phyloP scores from a whole-genome alignment of 2,888 invertebrate species.

The Agrotis clavis region DNA sequence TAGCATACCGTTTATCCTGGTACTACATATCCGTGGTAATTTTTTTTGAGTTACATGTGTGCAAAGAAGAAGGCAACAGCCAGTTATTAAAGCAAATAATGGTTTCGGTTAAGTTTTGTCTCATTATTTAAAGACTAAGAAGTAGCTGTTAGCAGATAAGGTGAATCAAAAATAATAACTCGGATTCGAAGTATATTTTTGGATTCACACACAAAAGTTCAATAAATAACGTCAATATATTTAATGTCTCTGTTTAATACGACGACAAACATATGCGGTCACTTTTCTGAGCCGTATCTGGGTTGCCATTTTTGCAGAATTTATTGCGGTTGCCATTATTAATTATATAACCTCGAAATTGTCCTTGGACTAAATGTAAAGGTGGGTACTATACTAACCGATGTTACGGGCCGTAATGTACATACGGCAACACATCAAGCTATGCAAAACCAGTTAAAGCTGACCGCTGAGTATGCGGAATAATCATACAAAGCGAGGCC shows the following conservation, averaged over 20 bases:
- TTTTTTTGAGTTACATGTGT: no score
- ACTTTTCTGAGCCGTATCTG: constrained; percentile 2
- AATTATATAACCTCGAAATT: constrained; percentile 33
- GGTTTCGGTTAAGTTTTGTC: background rate
- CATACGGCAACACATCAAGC: no score
- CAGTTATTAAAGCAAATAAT: background rate
- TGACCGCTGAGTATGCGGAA: no score
- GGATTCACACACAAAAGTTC: background rate
- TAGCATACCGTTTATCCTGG: no score
- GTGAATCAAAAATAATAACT: background rate
- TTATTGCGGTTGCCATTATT: constrained; percentile 40
- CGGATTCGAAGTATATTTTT: constrained; percentile 5
- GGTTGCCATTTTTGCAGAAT: constrained; percentile 25
- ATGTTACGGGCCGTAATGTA: no score
- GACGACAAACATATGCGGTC: constrained; percentile 23
- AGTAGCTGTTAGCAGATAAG: background rate
- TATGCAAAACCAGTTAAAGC: no score
- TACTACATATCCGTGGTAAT: no score
- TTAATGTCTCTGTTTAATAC: constrained; percentile 18
- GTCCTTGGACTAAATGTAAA: constrained; percentile 57
- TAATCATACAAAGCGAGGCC: no score
- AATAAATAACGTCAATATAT: constrained; percentile 26
- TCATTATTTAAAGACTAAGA: background rate
- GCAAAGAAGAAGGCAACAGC: no score
- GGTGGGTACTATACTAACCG: no score